Evolutionary conservation across 2,113 vertebrate genomes (phyloP).

Genomic region (Tinamus guttatus): DNA sequence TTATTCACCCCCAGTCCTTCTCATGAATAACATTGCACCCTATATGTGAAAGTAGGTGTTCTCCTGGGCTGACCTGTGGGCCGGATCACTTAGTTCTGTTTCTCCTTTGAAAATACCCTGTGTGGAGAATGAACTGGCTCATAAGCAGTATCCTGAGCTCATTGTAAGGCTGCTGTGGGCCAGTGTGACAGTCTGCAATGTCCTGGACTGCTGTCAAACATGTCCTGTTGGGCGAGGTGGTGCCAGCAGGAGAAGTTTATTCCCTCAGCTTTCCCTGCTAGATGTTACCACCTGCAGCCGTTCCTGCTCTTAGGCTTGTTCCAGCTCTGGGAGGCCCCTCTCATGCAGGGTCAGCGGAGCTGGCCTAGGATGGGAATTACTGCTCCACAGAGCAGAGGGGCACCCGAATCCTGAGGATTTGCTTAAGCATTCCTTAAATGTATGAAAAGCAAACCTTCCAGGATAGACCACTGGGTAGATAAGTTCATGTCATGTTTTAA

Average conservation of each 20-base stretch:
- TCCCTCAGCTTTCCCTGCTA: neutral
- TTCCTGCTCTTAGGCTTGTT: neutral
- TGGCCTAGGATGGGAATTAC: neutral
- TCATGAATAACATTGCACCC: neutral
- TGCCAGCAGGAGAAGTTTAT: neutral
- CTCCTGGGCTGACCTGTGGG: neutral
- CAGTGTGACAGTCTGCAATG: neutral
- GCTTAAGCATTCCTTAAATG: neutral
- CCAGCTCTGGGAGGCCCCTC: neutral
- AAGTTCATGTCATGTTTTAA: fast-evolving
- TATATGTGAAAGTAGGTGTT: neutral
- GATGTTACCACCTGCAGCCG: fast-evolving
- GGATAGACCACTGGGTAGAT: neutral
- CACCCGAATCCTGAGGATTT: neutral
- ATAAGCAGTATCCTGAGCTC: too few species aligned
- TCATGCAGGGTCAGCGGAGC: neutral
- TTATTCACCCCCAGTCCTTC: neutral
- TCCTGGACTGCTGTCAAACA: neutral
- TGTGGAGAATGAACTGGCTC: neutral
- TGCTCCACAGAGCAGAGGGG: neutral
- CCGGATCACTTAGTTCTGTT: neutral
- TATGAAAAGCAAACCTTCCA: neutral
- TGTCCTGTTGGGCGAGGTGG: neutral
- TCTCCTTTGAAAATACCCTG: neutral
- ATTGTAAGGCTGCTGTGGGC: neutral